A percentile compares a stretch with the other conserved stretches of the same genome.
Evolutionary conservation across 37 sponge, comb jelly and placozoan species (phyloP).

Genomic region (Cliona cf. orientalis): DNA sequence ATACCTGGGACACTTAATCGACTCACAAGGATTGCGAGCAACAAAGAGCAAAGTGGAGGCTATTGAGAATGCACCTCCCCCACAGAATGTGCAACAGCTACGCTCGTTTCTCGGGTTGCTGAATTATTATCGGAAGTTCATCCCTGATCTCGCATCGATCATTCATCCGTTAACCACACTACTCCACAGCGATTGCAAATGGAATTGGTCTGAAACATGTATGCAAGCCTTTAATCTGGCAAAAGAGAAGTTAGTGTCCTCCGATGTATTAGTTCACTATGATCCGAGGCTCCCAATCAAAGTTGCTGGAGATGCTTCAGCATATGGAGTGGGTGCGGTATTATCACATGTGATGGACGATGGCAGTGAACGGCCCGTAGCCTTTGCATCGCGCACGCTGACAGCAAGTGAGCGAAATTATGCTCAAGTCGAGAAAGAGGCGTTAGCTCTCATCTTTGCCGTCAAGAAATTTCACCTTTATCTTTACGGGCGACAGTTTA

Average conservation of each 20-base stretch:
- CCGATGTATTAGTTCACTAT: conserved; percentile 41
- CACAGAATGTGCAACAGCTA: conserved; percentile 34
- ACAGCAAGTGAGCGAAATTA: conserved; percentile 50
- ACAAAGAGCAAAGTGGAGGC: conserved; percentile 2
- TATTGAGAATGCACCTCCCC: conserved; percentile 10
- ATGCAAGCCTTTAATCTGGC: conserved; percentile 1
- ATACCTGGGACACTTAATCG: conserved; percentile 42
- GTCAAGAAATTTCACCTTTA: conserved; percentile 66
- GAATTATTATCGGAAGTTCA: conserved; percentile 47
- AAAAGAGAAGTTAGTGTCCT: background rate
- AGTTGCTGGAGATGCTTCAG: conserved; percentile 49
- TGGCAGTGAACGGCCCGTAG: conserved; percentile 52
- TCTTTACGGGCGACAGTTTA: conserved; percentile 69
- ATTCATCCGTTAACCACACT: conserved; percentile 7
- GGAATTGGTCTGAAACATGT: conserved; percentile 11
- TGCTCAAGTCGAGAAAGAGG: conserved; percentile 65
- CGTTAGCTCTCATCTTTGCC: conserved; percentile 40
- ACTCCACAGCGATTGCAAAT: background rate
- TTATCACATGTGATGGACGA: conserved; percentile 49
- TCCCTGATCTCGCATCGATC: conserved; percentile 6
- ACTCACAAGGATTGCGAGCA: conserved; percentile 13
- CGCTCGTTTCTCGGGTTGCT: conserved; percentile 37
- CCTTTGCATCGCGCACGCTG: conserved; percentile 66
- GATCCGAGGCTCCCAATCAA: conserved; percentile 8
- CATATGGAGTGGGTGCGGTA: conserved; percentile 50